phyloP scores from a whole-genome alignment of 2,113 vertebrate genomes.

The Pomatostomus ruficeps region DNA sequence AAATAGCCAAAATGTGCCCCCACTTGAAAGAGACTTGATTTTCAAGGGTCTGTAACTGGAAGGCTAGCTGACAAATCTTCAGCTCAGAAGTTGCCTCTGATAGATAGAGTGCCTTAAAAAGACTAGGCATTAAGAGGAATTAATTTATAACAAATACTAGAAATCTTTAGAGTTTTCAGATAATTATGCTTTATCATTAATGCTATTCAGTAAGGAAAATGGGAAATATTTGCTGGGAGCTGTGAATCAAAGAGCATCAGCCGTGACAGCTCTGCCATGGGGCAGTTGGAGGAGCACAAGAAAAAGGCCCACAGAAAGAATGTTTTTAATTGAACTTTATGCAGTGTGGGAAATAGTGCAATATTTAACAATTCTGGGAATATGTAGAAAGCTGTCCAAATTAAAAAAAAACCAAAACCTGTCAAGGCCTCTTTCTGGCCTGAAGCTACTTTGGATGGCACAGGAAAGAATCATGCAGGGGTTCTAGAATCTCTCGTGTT shows the following conservation, averaged over 20 bases:
- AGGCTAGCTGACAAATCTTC: not conserved
- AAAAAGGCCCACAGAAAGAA: not conserved
- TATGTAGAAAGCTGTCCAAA: slow-evolving; percentile 12
- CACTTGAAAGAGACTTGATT: not conserved
- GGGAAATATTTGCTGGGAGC: not conserved
- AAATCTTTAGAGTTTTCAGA: not conserved
- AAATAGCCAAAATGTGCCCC: not conserved
- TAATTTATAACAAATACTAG: not conserved
- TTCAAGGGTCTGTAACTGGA: not conserved
- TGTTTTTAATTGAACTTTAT: slow-evolving; percentile 18
- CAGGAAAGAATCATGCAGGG: not conserved
- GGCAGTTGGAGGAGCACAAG: not conserved
- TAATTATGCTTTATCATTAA: not conserved
- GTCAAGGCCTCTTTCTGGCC: not conserved
- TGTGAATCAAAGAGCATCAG: not conserved
- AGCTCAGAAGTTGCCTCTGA: not conserved
- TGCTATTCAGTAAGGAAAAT: not conserved
- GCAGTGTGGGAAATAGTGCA: not conserved
- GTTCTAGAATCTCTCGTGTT: not conserved
- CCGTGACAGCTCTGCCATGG: not conserved
- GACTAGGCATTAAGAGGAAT: not conserved
- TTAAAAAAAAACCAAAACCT: not conserved
- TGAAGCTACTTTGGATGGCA: not conserved
- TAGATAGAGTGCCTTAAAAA: not conserved
- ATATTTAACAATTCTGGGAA: slow-evolving; percentile 40